Percentiles rank a stretch among this genome's conserved stretches.
Conservation (phyloP, 2,113 vertebrate genomes). For the Tetrao urogallus region DNA sequence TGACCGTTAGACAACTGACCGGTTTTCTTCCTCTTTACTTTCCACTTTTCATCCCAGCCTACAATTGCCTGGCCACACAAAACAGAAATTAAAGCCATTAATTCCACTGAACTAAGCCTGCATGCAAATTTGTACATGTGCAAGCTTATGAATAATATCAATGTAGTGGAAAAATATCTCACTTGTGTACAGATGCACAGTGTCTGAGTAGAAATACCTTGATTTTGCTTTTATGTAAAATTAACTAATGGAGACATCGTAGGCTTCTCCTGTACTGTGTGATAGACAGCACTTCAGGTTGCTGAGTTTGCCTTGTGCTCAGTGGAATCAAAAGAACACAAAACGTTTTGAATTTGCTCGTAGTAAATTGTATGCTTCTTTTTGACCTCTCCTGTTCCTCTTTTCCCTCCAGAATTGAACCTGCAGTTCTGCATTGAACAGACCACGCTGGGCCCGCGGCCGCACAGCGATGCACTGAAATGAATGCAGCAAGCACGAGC, state of each 20-base stretch:
- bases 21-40: neutral
- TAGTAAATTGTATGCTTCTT: neutral
- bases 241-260: neutral
- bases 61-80: neutral
- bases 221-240: neutral
- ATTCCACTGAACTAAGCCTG: neutral
- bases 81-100: neutral
- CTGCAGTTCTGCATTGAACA: neutral
- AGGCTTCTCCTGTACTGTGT: neutral
- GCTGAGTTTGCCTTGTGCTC: neutral
- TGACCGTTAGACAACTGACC: neutral
- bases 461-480: neutral
- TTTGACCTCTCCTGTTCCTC: neutral
- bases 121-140: rapidly evolving
- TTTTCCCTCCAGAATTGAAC: neutral
- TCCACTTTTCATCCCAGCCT: neutral
- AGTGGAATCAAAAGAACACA: neutral
- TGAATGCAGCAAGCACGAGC: neutral
- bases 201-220: neutral
- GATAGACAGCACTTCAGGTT: neutral
- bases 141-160: neutral
- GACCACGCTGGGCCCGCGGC: no score
- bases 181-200: neutral
- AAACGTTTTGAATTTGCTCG: neutral
- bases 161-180: neutral